Evolutionary conservation across 2,797 vertebrate species (phyloP), one percentile per base, ranked within the genome.

Genomic region (Phataginus tetradactyla): DNA sequence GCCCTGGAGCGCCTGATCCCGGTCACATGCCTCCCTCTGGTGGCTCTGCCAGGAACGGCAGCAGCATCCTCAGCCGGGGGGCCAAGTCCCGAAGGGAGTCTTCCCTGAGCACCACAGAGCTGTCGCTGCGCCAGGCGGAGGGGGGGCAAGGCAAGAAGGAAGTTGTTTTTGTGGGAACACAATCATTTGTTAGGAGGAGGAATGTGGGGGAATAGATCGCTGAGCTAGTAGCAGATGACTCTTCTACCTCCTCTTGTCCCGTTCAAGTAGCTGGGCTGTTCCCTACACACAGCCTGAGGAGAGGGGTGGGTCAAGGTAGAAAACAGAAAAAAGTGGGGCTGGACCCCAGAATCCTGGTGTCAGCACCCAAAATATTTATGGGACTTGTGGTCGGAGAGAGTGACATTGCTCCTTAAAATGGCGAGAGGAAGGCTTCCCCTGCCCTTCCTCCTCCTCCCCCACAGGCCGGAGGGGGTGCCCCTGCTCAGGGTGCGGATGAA

Each of bases 1-100:
- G 20, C 63, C 11, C 25, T 18, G 23, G 49, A 9, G 11, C 25
- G 6, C 23, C 23, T 34, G 37, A 55, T 37, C 25, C 51, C 12
- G 1, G 61, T 17, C 9, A 21, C 64, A 32, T 11, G 23, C 9
- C 75, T 55, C 57, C 57, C 53, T 39, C 92, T 94, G 8, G 75
- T 91, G 96, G 77, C 74, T 57, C 3, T 18, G 5, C 12, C 1
- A 15, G 78, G 42, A 85, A 75, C 80, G 87, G 51, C 81, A 88
- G 51, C 20, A 61, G 18, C 49, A 14, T 49, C 55, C 63, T 11
- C 6, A 13, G 18, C 59, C 68, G 32, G 29, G 17, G 21, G 23
- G 12, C 15, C 4, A 11, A 42, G 15, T 10, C 9, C 25, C 49
- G 39, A 42, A 42, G 0, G 7, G 18, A 53, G 25, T 11, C n/a